Conservation (phyloP, 2,888 invertebrate species). For the Idaea biselata region DNA sequence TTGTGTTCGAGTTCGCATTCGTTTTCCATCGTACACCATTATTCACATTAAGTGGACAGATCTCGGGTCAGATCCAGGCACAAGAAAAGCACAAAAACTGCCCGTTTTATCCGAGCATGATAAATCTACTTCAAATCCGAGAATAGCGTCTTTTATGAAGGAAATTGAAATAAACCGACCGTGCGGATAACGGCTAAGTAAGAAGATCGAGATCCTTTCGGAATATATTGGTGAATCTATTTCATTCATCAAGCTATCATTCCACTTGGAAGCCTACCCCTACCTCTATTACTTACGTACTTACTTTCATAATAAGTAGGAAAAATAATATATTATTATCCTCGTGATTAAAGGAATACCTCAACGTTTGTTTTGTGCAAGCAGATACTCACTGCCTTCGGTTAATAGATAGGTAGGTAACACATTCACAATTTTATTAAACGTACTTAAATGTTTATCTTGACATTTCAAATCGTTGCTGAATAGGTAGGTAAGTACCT, state of each 20-base stretch:
- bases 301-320: neutral
- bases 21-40: slow-evolving; percentile 81
- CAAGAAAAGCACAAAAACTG: slow-evolving; percentile 81
- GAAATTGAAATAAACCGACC: slow-evolving; percentile 82
- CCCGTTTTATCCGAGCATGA: slow-evolving; percentile 81
- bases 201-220: slow-evolving; percentile 77
- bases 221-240: slow-evolving; percentile 78
- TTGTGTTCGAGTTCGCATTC: slow-evolving; percentile 77
- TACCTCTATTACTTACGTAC: slow-evolving; percentile 9
- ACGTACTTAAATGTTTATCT: neutral
- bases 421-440: slow-evolving; percentile 20
- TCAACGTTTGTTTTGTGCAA: too few relatives aligned
- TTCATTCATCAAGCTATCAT: slow-evolving; percentile 66
- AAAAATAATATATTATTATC: neutral
- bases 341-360: neutral
- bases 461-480: neutral
- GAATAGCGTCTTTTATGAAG: slow-evolving; percentile 81
- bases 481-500: neutral
- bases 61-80: slow-evolving; percentile 81
- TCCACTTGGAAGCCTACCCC: slow-evolving; percentile 23
- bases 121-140: slow-evolving; percentile 82
- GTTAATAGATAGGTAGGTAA: too few relatives aligned
- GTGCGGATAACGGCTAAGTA: slow-evolving; percentile 80
- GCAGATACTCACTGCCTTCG: too few relatives aligned
- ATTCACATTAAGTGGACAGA: slow-evolving; percentile 82